phyloP scores from a whole-genome alignment of 2,113 vertebrate genomes.

The Rhinolophus sinicus region DNA sequence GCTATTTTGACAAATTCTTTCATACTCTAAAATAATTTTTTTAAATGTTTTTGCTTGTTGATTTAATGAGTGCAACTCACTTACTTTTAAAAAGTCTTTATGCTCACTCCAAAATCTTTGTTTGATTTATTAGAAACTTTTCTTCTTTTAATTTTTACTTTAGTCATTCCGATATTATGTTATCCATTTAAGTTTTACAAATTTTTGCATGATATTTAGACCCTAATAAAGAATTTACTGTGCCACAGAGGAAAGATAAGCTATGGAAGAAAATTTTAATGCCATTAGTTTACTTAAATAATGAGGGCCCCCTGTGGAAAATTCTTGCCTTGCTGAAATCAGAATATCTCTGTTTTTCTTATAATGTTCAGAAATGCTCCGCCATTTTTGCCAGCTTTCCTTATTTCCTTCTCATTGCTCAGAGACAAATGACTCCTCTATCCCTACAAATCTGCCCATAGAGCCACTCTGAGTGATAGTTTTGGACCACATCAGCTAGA shows the following conservation, averaged over 20 bases:
- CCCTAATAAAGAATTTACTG: background rate
- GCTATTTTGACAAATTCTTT: slow-evolving; percentile 66
- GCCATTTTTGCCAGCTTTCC: background rate
- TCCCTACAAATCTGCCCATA: background rate
- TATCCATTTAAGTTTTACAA: background rate
- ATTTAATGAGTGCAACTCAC: slow-evolving; percentile 41
- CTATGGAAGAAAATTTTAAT: background rate
- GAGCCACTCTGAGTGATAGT: background rate
- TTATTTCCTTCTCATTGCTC: background rate
- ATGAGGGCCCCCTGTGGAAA: background rate
- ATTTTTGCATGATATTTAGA: background rate
- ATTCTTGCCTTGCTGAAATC: background rate
- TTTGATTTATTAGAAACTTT: slow-evolving; percentile 29
- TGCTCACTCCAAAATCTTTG: background rate
- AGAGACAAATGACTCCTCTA: background rate
- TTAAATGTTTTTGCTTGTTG: slow-evolving; percentile 26
- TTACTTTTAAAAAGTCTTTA: background rate
- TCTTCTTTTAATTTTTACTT: slow-evolving; percentile 34
- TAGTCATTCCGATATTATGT: background rate
- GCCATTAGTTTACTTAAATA: background rate
- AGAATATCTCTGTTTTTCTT: background rate
- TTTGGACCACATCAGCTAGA: background rate
- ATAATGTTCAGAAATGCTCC: background rate
- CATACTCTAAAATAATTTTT: background rate
- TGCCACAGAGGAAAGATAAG: background rate